These are phyloP conservation scores for Caenorhabditis imperialis DNA, from an alignment of 2,888 invertebrate genomes.

Conservation along the genomic window DNA sequence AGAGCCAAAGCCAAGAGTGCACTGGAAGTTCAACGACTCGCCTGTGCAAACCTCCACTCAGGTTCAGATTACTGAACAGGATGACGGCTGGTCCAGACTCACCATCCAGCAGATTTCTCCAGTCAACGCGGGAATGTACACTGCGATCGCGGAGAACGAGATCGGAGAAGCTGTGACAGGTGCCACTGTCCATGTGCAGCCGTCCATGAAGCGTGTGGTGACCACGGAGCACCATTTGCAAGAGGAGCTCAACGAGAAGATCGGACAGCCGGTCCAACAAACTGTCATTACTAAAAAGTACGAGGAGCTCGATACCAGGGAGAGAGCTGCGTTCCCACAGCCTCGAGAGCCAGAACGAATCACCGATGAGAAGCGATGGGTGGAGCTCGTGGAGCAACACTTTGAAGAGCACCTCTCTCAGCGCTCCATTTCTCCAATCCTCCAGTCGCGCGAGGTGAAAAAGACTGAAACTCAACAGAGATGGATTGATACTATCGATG, in stretches of 20 bases:
- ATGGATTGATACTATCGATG: conserved; percentile 62
- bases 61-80: conserved; percentile 66
- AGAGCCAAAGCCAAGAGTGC: conserved; percentile 72
- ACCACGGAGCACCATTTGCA: conserved; percentile 53
- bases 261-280: conserved; percentile 45
- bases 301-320: conserved; percentile 34
- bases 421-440: conserved; percentile 60
- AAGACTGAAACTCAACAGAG: conserved; percentile 57
- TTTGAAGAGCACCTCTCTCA: conserved; percentile 62
- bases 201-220: conserved; percentile 23
- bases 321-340: conserved; percentile 44
- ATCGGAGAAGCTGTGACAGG: conserved; percentile 91
- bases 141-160: conserved; percentile 90
- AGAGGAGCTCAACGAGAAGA: conserved; percentile 47
- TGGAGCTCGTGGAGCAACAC: conserved; percentile 56
- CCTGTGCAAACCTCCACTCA: conserved; percentile 60
- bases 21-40: conserved; percentile 74
- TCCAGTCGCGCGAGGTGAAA: conserved; percentile 42
- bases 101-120: conserved; percentile 64
- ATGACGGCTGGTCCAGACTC: conserved; percentile 73
- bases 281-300: conserved; percentile 41
- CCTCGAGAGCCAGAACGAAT: conserved; percentile 42
- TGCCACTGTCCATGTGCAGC: conserved; percentile 84
- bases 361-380: conserved; percentile 61
- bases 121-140: conserved; percentile 82